Percentiles rank a stretch among this genome's conserved stretches.
Conservation (phyloP, 2,888 invertebrate species). For the Disparrhopalites patrizii region DNA sequence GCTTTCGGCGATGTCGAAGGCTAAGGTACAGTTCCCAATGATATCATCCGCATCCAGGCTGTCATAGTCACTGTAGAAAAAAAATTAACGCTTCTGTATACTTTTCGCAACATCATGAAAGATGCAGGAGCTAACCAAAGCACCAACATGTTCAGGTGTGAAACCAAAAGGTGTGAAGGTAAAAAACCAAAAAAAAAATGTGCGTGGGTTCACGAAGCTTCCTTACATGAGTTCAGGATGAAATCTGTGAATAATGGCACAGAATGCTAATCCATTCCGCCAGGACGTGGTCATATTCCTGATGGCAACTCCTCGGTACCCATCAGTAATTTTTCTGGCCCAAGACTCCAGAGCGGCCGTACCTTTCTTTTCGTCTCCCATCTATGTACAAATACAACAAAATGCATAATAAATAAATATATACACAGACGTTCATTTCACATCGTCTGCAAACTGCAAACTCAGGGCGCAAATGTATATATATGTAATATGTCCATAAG, state of each 20-base stretch:
- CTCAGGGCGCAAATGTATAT: no score
- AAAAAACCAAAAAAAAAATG: background rate
- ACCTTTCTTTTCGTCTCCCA: slow-evolving; percentile 42
- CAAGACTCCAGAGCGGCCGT: slow-evolving; percentile 61
- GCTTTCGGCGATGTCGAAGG: slow-evolving; percentile 47
- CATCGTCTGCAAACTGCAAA: no score
- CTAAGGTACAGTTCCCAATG: slow-evolving; percentile 46
- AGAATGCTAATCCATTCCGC: slow-evolving; percentile 79
- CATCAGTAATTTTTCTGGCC: slow-evolving; percentile 84
- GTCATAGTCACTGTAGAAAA: slow-evolving; percentile 44
- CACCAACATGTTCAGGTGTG: background rate
- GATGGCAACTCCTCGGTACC: slow-evolving; percentile 83
- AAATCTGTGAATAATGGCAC: slow-evolving; percentile 93
- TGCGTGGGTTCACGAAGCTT: background rate
- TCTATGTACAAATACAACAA: no score
- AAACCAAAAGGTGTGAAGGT: background rate
- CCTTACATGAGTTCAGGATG: slow-evolving; percentile 94
- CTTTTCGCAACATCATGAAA: background rate
- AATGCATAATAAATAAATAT: no score
- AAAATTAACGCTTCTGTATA: background rate
- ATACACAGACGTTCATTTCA: no score
- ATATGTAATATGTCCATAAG: no score
- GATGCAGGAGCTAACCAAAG: background rate
- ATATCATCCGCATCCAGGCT: slow-evolving; percentile 45
- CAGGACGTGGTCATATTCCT: slow-evolving; percentile 94